A percentile compares a stretch with the other conserved stretches of the same genome.
These are phyloP conservation scores for Sorex maritimensis DNA, from an alignment of 2,797 vertebrate genomes.

Conservation along the genomic window DNA sequence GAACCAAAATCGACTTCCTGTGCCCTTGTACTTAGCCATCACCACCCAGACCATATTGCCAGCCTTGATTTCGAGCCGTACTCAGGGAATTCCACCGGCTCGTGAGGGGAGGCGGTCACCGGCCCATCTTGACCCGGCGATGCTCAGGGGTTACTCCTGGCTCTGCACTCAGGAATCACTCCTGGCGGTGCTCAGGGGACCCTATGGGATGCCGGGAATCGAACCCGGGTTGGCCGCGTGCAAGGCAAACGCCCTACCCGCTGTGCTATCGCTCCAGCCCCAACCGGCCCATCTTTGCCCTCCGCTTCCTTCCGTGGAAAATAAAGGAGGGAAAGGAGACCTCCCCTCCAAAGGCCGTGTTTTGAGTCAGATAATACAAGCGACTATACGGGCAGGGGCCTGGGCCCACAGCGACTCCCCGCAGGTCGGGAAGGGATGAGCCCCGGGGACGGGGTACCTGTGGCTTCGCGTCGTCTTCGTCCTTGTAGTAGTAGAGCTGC, in stretches of 20 bases:
- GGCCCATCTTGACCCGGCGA: neutral
- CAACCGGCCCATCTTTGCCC: neutral
- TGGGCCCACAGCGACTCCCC: neutral
- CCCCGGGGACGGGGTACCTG: slow-evolving; percentile 91
- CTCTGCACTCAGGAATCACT: too few relatives aligned
- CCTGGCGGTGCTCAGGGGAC: too few relatives aligned
- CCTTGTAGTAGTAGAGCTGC: slow-evolving; percentile 96
- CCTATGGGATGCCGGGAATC: too few relatives aligned
- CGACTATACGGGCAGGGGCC: neutral
- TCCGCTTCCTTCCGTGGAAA: neutral
- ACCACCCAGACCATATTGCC: rapidly evolving
- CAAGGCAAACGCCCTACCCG: too few relatives aligned
- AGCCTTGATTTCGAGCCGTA: neutral
- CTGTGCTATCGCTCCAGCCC: too few relatives aligned
- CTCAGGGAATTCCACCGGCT: neutral
- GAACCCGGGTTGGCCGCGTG: too few relatives aligned
- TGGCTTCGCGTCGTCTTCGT: slow-evolving; percentile 94
- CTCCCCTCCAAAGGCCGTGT: neutral
- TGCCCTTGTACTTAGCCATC: neutral
- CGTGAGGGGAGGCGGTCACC: neutral
- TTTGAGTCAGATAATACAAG: neutral
- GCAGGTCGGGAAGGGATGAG: rapidly evolving
- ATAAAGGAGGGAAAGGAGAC: neutral
- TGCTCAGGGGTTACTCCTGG: too few relatives aligned
- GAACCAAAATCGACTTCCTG: neutral